A percentile compares a stretch with the other conserved stretches of the same genome.
phyloP scores from a whole-genome alignment of 2,113 vertebrate genomes.

The Chaetodon auriga region DNA sequence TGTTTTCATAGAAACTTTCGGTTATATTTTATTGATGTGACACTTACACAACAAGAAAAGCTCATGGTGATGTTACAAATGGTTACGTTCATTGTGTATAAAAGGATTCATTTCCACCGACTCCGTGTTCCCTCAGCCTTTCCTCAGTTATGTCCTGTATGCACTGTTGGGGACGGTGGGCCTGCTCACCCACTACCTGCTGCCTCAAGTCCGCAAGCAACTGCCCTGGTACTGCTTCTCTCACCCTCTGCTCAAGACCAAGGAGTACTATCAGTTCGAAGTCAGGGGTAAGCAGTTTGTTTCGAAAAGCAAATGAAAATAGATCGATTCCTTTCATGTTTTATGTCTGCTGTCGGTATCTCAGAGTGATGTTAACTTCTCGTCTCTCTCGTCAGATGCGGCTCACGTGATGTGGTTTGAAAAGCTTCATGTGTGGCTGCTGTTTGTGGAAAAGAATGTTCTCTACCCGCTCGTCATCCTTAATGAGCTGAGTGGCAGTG shows the following conservation, averaged over 20 bases:
- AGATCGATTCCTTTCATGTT: background rate
- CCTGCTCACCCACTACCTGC: conserved; percentile 93
- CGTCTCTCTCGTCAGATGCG: conserved; percentile 85
- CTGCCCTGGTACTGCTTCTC: conserved; percentile 98
- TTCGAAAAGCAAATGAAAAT: background rate
- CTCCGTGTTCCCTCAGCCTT: conserved; percentile 84
- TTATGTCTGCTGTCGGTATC: background rate
- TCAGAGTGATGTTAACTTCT: background rate
- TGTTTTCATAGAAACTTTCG: no score
- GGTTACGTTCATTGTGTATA: no score
- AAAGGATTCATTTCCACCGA: background rate
- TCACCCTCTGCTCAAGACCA: conserved; percentile 95
- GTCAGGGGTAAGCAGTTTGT: conserved; percentile 90
- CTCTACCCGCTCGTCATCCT: conserved; percentile 97
- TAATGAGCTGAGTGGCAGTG: conserved; percentile 96
- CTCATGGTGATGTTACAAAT: background rate
- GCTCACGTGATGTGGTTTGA: conserved; percentile 99
- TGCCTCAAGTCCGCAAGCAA: conserved; percentile 97
- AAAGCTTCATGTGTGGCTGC: conserved; percentile 96
- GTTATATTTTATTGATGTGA: background rate
- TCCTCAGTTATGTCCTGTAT: conserved; percentile 95
- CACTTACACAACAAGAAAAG: background rate
- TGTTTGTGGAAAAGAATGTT: conserved; percentile 96
- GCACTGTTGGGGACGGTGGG: conserved; percentile 91
- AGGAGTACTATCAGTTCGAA: conserved; percentile 98